A percentile compares a stretch with the other conserved stretches of the same genome.
Conservation (phyloP, 2,888 invertebrate species). For the Tiliacea citrago region DNA sequence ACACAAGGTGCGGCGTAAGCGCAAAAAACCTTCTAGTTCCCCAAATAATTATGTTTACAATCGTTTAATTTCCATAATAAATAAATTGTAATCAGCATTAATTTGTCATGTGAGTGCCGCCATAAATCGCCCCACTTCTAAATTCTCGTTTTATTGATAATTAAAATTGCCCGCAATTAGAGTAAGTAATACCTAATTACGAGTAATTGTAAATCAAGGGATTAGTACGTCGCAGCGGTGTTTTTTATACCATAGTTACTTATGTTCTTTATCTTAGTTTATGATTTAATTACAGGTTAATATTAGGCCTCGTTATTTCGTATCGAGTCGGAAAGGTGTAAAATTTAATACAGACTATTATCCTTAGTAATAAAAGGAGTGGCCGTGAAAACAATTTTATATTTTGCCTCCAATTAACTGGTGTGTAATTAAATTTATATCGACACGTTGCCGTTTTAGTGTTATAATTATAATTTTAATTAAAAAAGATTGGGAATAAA, state of each 20-base stretch:
- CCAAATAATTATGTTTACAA: constrained; percentile 64
- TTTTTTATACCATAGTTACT: constrained; percentile 72
- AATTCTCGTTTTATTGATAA: constrained; percentile 82
- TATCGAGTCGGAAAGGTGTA: constrained; percentile 79
- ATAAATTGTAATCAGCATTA: constrained; percentile 76
- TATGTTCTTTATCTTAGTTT: constrained; percentile 85
- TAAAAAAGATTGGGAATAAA: constrained; percentile 52
- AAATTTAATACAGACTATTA: constrained; percentile 78
- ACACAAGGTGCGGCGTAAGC: constrained; percentile 26
- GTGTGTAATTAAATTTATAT: constrained; percentile 64
- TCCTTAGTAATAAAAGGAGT: constrained; percentile 77
- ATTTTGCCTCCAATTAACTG: constrained; percentile 65
- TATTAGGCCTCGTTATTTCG: constrained; percentile 77
- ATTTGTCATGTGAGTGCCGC: constrained; percentile 73
- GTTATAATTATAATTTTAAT: constrained; percentile 53
- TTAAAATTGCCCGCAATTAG: constrained; percentile 89
- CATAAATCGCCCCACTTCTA: constrained; percentile 78
- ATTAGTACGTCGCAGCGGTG: constrained; percentile 81
- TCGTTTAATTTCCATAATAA: constrained; percentile 74
- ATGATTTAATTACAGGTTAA: constrained; percentile 88
- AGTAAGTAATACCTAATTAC: constrained; percentile 85
- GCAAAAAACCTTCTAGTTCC: constrained; percentile 35
- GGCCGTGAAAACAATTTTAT: constrained; percentile 68
- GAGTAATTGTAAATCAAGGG: constrained; percentile 87
- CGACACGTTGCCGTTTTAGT: constrained; percentile 59